A percentile compares a stretch with the other conserved stretches of the same genome.
Conservation (phyloP, 1,140 invertebrate species). For the Lepeophtheirus salmonis region DNA sequence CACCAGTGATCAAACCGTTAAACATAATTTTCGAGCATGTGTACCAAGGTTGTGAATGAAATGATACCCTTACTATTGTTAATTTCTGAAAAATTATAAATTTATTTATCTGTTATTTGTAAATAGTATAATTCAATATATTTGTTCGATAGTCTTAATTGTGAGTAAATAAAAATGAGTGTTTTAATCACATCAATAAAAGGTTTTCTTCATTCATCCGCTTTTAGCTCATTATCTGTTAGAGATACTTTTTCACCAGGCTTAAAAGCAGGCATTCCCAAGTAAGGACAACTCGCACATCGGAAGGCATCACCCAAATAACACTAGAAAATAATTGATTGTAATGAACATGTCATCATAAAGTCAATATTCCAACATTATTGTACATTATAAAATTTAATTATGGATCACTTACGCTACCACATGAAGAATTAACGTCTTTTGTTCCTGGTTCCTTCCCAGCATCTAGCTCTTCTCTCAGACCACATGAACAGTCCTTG, state of each 20-base stretch:
- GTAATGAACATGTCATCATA: too few species aligned
- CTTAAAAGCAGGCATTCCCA: slow-evolving; percentile 97
- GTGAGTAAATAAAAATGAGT: neutral
- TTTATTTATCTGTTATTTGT: neutral
- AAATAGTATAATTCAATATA: neutral
- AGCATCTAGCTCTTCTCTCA: slow-evolving; percentile 68
- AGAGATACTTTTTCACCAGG: slow-evolving; percentile 85
- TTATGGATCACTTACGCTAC: slow-evolving; percentile 55
- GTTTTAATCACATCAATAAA: too few species aligned
- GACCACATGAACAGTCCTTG: slow-evolving; percentile 89
- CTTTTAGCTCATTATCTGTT: slow-evolving; percentile 44
- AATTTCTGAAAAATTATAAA: neutral
- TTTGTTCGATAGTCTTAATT: neutral
- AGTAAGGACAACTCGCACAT: slow-evolving; percentile 86
- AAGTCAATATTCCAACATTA: too few species aligned
- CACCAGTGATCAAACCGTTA: neutral
- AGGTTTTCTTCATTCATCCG: slow-evolving; percentile 50
- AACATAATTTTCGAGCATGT: too few species aligned
- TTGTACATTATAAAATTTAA: too few species aligned
- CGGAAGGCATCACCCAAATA: slow-evolving; percentile 98
- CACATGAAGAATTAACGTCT: slow-evolving; percentile 69
- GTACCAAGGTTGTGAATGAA: neutral
- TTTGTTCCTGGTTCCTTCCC: slow-evolving; percentile 27
- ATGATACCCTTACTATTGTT: too few species aligned
- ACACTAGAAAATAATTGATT: slow-evolving; percentile 77